phyloP scores from a whole-genome alignment of 2,888 invertebrate genomes.

The Troilus luridus region DNA sequence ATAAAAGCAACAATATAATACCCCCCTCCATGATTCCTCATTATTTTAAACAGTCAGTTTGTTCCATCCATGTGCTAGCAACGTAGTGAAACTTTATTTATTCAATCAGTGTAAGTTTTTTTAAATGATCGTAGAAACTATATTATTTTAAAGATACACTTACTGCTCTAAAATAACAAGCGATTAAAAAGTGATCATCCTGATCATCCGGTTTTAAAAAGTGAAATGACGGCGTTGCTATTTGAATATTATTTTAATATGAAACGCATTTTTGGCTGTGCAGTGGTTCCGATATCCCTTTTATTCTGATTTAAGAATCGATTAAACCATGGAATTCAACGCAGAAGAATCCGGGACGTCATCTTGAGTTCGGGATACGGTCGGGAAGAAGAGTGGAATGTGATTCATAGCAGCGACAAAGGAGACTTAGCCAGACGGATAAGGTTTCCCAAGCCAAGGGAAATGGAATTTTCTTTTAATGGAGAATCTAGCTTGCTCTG shows the following conservation, averaged over 20 bases:
- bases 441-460: neutral
- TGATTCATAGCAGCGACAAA: constrained; percentile 11
- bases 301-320: neutral
- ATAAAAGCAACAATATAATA: no score
- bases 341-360: neutral
- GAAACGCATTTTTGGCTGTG: neutral
- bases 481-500: neutral
- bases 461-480: neutral
- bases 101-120: no score
- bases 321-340: neutral
- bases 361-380: neutral
- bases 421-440: neutral
- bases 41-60: no score
- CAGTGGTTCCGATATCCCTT: neutral
- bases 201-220: no score
- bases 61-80: no score
- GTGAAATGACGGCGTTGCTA: neutral
- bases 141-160: no score
- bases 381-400: neutral
- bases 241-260: neutral
- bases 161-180: no score
- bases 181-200: no score
- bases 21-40: no score
- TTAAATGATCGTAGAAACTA: no score
- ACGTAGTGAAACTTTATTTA: no score